Conservation (phyloP, 2,888 invertebrate genomes). For the Petrolisthes cinctipes region DNA sequence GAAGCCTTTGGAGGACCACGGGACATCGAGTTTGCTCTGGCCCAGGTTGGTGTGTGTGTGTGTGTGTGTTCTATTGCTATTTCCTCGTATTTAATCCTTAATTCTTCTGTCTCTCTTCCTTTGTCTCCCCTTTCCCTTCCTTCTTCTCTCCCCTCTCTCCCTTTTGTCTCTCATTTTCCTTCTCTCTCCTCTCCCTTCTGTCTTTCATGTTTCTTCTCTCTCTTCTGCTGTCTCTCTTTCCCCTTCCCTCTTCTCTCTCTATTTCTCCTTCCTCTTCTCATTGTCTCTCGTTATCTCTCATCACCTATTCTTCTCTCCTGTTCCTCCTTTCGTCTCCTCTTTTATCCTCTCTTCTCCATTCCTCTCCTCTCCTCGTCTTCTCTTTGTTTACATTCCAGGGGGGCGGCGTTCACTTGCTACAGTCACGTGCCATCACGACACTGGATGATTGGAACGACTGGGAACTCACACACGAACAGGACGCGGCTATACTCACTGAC, state of each 20-base stretch:
- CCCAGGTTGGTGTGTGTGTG: conserved; percentile 71
- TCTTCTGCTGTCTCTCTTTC: background rate
- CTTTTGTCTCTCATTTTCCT: background rate
- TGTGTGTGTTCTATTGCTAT: background rate
- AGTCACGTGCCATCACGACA: conserved; percentile 84
- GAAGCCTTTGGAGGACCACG: conserved; percentile 78
- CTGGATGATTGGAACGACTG: conserved; percentile 81
- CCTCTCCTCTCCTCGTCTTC: background rate
- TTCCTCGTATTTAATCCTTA: too few species aligned
- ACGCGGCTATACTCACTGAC: conserved; percentile 77
- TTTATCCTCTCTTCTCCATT: background rate
- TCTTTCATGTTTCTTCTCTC: background rate
- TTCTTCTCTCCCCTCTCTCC: background rate
- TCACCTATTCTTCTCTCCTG: too few species aligned
- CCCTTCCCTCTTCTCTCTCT: background rate
- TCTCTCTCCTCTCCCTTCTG: background rate
- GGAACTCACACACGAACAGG: conserved; percentile 84
- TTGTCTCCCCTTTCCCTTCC: background rate
- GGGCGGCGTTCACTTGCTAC: conserved; percentile 77
- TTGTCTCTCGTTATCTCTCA: too few species aligned
- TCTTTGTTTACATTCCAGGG: conserved; percentile 66
- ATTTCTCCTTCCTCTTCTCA: too few species aligned
- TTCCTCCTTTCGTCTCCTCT: too few species aligned
- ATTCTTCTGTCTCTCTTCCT: background rate
- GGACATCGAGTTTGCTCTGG: conserved; percentile 86